Base-by-base conservation (phyloP, 2,113 vertebrate genomes). In the Centropus bengalensis region DNA sequence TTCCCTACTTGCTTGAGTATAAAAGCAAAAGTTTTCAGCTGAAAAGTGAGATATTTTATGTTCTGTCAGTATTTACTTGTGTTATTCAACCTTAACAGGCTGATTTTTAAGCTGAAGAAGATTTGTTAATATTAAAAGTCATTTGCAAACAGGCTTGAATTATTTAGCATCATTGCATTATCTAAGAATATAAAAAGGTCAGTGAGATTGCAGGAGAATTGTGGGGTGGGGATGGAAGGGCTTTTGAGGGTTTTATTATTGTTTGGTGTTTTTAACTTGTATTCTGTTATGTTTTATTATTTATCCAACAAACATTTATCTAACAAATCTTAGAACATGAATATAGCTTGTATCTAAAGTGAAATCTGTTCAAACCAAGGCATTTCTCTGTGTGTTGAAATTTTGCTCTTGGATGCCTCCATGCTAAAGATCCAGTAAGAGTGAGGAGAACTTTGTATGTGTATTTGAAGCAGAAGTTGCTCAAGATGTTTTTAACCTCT, bases 391-490 rank as follows among this genome's bases (percentile, higher is more conserved):
- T 69, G 70, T 73, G 52, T 60, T 59, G 47, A 83, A 95, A 58
- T 68, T 91, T 66, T 55, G 24, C 33, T 73, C 45, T 70, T 76
- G 47, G 51, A 45, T 96, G 47, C 28, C 42, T 89, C 64, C 21
- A 5, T 51, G 51, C 58, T 38, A 9, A 33, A 85, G 66, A 36
- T 40, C 7, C n/a, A 26, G 76, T 63, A 49, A 87, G 92, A 92
- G 13, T 47, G 68, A 77, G 60, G n/a, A 80, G 26, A 88, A 13
- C 49, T 88, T 92, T 18, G 1, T 75, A 8, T 44, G 55, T 89
- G 27, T 89, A 95, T 94, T 82, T 77, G 33, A 96, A 85, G 32
- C 42, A 81, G 44, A 83, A 86, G 23, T 94, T 96, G 32, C 82
- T 64, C 56, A 78, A 86, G 67, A 78, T 78, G 88, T 64, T 97